Percentiles rank a stretch among this genome's conserved stretches.
These are phyloP conservation scores for Acanthosepion lycidas DNA, from an alignment of 2,888 invertebrate species.

Conservation along the genomic window DNA sequence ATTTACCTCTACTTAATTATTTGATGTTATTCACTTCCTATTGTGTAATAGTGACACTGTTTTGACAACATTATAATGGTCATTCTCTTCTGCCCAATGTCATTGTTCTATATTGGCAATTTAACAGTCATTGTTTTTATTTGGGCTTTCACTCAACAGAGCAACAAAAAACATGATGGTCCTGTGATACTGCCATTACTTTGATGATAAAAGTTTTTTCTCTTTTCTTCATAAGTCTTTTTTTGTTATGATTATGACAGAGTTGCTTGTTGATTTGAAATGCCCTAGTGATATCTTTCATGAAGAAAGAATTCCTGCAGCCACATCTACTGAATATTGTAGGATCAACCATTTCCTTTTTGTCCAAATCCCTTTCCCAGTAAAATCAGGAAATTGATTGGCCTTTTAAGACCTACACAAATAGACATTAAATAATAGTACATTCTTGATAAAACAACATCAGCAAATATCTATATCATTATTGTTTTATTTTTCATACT, in stretches of 20 bases:
- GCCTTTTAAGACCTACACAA: neutral
- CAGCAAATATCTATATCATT: neutral
- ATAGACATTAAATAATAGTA: neutral
- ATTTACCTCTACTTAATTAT: neutral
- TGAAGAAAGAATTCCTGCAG: neutral
- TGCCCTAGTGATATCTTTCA: neutral
- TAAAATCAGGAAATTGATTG: neutral
- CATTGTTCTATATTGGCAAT: neutral
- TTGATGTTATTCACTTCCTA: neutral
- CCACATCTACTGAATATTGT: neutral
- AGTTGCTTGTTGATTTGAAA: neutral
- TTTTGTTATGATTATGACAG: neutral
- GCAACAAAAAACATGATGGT: neutral
- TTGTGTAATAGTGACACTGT: neutral
- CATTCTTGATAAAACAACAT: neutral
- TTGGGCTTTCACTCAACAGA: neutral
- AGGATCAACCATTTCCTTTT: neutral
- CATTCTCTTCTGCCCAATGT: neutral
- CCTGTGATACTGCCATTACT: neutral
- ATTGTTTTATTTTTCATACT: neutral
- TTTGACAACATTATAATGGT: neutral
- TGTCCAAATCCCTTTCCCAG: neutral
- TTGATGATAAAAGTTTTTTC: neutral
- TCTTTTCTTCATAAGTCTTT: neutral
- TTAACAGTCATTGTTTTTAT: neutral